Conservation (phyloP, 2,797 vertebrate genomes). For the Tragopan temminckii region DNA sequence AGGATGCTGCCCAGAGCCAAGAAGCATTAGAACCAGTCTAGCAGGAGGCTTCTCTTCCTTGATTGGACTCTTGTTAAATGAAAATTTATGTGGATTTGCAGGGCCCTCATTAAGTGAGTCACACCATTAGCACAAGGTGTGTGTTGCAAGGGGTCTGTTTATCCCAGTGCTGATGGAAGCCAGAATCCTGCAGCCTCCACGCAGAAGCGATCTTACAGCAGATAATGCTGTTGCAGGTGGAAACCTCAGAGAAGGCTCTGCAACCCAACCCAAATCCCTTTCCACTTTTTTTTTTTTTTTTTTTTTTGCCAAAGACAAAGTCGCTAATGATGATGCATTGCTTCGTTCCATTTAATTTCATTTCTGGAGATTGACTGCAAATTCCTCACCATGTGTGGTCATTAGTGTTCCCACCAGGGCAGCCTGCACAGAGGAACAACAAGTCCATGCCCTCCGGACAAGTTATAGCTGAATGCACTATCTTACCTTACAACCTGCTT, state of each 20-base stretch:
- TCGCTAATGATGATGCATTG: not conserved
- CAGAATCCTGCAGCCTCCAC: not conserved
- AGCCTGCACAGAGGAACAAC: not conserved
- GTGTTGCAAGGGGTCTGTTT: constrained; percentile 50
- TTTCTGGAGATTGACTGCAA: not conserved
- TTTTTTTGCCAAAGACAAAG: not conserved
- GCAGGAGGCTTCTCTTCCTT: constrained; percentile 35
- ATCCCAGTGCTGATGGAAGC: constrained; percentile 50
- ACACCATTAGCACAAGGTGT: constrained; percentile 32
- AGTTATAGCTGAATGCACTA: not conserved
- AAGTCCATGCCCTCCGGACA: fast-evolving
- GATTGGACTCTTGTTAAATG: not conserved
- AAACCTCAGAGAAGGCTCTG: not conserved
- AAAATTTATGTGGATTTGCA: constrained; percentile 59
- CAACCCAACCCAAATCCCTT: not conserved
- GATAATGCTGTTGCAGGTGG: not conserved
- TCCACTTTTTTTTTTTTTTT: no score
- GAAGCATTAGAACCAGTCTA: not conserved
- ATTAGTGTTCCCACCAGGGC: not conserved
- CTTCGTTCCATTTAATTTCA: not conserved
- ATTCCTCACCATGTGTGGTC: not conserved
- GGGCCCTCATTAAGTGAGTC: constrained; percentile 58
- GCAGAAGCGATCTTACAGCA: not conserved
- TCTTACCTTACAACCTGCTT: not conserved
- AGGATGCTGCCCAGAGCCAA: not conserved